These are phyloP conservation scores for Brenthis ino DNA, from an alignment of 2,888 invertebrate species.

Conservation along the genomic window DNA sequence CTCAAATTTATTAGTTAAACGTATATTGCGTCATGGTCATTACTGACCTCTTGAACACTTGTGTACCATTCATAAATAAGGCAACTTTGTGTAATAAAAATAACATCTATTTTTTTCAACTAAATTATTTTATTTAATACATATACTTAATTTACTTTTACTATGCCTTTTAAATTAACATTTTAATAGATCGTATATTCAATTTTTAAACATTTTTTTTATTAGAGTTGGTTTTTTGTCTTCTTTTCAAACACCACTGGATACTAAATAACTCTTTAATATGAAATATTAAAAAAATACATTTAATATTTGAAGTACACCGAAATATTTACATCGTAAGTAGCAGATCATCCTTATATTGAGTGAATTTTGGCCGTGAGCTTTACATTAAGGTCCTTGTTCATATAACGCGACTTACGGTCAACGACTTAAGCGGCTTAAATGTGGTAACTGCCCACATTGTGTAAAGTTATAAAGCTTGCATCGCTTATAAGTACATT, in stretches of 20 bases:
- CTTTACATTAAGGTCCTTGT: slow-evolving; percentile 11
- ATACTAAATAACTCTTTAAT: no score
- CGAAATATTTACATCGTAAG: no score
- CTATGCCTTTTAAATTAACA: no score
- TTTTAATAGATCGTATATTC: no score
- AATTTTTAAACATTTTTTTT: no score
- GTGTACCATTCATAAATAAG: slow-evolving; percentile 5
- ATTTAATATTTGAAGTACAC: no score
- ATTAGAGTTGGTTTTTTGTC: no score
- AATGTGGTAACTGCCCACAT: slow-evolving; percentile 7
- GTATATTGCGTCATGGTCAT: background rate
- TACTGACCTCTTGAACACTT: slow-evolving; percentile 4
- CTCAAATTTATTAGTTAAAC: background rate
- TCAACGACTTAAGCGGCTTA: slow-evolving; percentile 19
- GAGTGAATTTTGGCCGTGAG: slow-evolving; percentile 4
- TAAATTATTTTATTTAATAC: no score
- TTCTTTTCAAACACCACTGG: no score
- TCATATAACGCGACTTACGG: slow-evolving; percentile 13
- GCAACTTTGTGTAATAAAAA: slow-evolving; percentile 1
- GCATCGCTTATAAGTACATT: background rate
- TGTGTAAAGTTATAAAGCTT: slow-evolving; percentile 2
- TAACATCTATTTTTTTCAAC: background rate
- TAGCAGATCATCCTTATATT: no score
- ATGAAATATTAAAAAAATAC: no score
- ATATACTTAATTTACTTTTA: no score